phyloP scores from a whole-genome alignment of 2,797 vertebrate genomes.

The Dipus sagitta region DNA sequence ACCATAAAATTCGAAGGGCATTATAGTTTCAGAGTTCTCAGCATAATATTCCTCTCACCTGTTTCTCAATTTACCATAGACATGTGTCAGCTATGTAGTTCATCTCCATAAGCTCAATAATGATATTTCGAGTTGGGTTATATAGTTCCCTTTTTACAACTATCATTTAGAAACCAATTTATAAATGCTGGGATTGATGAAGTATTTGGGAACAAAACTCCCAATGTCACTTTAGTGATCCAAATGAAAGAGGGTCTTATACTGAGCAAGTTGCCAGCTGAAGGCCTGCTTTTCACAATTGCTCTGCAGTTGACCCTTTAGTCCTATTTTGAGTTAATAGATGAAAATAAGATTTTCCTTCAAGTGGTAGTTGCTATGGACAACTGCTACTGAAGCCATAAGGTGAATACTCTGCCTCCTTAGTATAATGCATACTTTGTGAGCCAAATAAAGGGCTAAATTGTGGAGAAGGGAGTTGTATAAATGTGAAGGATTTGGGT shows the following conservation, averaged over 20 bases:
- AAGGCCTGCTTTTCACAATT: constrained; percentile 81
- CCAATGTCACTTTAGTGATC: constrained; percentile 67
- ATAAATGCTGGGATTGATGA: constrained; percentile 54
- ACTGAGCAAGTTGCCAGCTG: constrained; percentile 78
- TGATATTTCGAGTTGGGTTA: constrained; percentile 47
- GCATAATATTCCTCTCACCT: constrained; percentile 30
- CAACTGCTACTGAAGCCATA: constrained; percentile 87
- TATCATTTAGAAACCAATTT: constrained; percentile 49
- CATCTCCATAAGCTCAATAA: constrained; percentile 1
- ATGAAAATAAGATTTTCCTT: constrained; percentile 89
- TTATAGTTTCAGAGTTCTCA: constrained; percentile 22
- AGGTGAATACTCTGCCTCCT: constrained; percentile 89
- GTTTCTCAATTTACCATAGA: constrained; percentile 38
- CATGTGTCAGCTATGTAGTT: constrained; percentile 28
- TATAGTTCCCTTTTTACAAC: constrained; percentile 58
- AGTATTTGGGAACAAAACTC: constrained; percentile 67
- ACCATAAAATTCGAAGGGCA: constrained; percentile 30
- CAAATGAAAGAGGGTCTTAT: constrained; percentile 80
- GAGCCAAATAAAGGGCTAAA: constrained; percentile 90
- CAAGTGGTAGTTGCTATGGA: constrained; percentile 88
- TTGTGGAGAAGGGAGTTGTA: constrained; percentile 85
- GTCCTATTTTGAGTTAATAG: constrained; percentile 85
- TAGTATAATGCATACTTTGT: constrained; percentile 90
- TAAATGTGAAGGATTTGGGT: constrained; percentile 86
- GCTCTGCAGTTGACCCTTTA: constrained; percentile 85